Conservation (phyloP, 2,113 vertebrate genomes). For the Anguilla japonica region DNA sequence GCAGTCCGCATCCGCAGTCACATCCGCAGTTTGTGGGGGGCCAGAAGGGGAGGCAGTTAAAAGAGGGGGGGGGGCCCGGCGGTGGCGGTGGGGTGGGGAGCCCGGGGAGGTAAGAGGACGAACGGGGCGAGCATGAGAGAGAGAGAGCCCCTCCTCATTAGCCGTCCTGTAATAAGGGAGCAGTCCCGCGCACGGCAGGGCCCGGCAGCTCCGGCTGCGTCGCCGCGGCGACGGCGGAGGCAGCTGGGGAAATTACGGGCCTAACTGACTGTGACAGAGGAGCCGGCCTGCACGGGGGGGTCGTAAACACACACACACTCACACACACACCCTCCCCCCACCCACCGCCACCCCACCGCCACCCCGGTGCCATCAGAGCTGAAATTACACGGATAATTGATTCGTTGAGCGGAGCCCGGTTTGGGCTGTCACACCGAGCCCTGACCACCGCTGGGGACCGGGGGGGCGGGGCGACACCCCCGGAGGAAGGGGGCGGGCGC, state of each 20-base stretch:
- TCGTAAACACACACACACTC: background rate
- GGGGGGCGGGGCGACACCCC: background rate
- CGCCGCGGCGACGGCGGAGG: conserved; percentile 12
- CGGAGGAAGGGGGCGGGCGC: background rate
- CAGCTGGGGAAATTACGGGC: conserved; percentile 57
- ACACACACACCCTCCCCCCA: too few relatives aligned
- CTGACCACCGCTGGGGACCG: background rate
- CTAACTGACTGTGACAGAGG: conserved; percentile 59
- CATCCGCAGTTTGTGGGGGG: too few relatives aligned
- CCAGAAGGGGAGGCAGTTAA: conserved; percentile 10
- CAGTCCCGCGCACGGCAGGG: background rate
- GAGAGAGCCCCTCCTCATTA: conserved; percentile 28
- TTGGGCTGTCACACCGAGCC: conserved; percentile 12
- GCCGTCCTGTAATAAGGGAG: conserved; percentile 21
- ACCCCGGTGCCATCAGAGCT: conserved; percentile 30
- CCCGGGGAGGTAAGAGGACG: conserved; percentile 38
- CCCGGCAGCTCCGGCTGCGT: background rate
- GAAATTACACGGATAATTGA: conserved; percentile 44
- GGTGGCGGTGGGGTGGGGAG: too few relatives aligned
- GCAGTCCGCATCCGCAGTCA: too few relatives aligned
- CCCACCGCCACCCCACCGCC: conserved; percentile 11
- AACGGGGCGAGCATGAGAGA: conserved; percentile 52
- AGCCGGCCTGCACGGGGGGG: conserved; percentile 25
- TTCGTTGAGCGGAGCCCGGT: conserved; percentile 27
- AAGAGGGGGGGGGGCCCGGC: conserved; percentile 20